A percentile compares a stretch with the other conserved stretches of the same genome.
phyloP scores from a whole-genome alignment of 2,113 vertebrate genomes.

The Ivindomyrus marchei region DNA sequence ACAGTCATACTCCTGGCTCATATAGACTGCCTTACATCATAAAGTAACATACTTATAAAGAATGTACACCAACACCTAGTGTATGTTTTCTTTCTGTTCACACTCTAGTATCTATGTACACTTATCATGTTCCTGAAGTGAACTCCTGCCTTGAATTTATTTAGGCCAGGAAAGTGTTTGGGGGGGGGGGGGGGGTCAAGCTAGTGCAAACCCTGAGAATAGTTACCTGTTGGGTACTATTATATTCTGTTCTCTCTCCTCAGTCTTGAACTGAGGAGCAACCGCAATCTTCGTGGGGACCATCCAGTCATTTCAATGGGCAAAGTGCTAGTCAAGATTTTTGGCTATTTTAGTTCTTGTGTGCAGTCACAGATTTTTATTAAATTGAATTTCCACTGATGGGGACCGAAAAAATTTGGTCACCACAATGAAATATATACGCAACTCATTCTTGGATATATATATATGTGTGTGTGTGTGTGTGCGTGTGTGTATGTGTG shows the following conservation, averaged over 20 bases:
- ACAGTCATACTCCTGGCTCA: neutral
- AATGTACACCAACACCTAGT: neutral
- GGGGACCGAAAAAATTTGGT: too few species aligned
- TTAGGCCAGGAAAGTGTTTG: neutral
- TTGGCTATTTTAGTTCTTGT: too few species aligned
- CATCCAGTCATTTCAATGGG: neutral
- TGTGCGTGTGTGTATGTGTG: too few species aligned
- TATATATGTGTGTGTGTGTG: too few species aligned
- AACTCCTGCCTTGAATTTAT: neutral
- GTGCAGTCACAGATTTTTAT: too few species aligned
- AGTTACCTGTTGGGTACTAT: neutral
- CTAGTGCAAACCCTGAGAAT: neutral
- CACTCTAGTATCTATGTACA: neutral
- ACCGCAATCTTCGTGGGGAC: neutral
- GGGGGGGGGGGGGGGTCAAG: neutral
- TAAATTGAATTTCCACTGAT: too few species aligned
- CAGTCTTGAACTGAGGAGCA: neutral
- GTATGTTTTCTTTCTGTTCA: neutral
- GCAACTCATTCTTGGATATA: too few species aligned
- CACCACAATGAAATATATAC: too few species aligned
- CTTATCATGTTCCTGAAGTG: neutral
- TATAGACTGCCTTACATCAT: neutral
- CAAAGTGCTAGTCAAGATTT: too few species aligned
- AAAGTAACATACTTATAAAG: neutral
- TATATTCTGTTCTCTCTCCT: neutral